Percentiles rank a stretch among this genome's conserved stretches.
Conservation (phyloP, 2,888 invertebrate genomes). For the Epirrhoe alternata region DNA sequence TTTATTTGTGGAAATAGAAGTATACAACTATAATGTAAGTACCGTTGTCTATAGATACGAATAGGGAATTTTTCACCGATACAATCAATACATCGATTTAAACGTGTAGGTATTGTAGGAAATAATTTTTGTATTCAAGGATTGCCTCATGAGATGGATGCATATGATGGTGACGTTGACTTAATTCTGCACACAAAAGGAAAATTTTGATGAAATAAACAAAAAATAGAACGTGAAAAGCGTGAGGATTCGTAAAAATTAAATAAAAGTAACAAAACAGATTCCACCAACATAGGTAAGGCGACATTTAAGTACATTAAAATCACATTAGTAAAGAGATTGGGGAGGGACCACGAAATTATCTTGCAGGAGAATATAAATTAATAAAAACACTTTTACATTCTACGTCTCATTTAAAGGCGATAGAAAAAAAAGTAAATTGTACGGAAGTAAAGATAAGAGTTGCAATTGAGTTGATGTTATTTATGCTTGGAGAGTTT, state of each 20-base stretch:
- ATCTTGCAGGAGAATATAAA: slow-evolving; percentile 78
- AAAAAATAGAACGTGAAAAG: slow-evolving; percentile 6
- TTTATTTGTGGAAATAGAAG: background rate
- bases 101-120: too few relatives aligned
- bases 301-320: slow-evolving; percentile 81
- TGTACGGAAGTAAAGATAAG: slow-evolving; percentile 77
- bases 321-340: slow-evolving; percentile 82
- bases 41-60: background rate
- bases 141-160: too few relatives aligned
- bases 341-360: slow-evolving; percentile 72
- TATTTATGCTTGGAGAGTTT: slow-evolving; percentile 30
- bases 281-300: slow-evolving; percentile 73
- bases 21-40: background rate
- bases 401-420: slow-evolving; percentile 68
- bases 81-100: too few relatives aligned
- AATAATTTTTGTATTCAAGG: too few relatives aligned
- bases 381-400: slow-evolving; percentile 73
- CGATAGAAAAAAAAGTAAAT: slow-evolving; percentile 72
- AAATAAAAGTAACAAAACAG: slow-evolving; percentile 61
- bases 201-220: background rate
- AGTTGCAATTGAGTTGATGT: slow-evolving; percentile 46
- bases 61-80: too few relatives aligned
- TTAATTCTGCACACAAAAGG: background rate
- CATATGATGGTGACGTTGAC: too few relatives aligned
- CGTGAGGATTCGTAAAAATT: slow-evolving; percentile 14